These are phyloP conservation scores for Silurus asotus DNA, from an alignment of 2,113 vertebrate genomes.

Conservation along the genomic window DNA sequence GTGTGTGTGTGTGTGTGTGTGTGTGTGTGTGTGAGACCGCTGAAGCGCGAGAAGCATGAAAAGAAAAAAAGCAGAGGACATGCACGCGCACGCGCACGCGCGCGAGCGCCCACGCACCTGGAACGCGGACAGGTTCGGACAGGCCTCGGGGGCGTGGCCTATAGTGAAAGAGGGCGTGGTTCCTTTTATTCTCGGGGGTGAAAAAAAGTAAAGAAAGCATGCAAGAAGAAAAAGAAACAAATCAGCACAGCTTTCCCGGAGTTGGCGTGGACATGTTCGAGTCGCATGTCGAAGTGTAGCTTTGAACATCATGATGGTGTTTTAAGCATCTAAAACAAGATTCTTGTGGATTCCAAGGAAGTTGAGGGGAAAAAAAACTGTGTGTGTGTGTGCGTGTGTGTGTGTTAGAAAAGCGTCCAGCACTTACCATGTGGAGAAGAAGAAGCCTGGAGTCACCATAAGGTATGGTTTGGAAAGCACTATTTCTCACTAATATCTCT, in stretches of 20 bases:
- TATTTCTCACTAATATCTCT: background rate
- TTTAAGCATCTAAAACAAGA: background rate
- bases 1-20: too few relatives aligned
- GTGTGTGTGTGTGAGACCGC: too few relatives aligned
- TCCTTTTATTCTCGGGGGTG: background rate
- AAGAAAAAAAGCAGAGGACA: background rate
- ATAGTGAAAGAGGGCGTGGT: background rate
- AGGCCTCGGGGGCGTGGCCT: constrained; percentile 61
- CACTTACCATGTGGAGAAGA: constrained; percentile 23
- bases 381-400: background rate
- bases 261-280: too few relatives aligned
- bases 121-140: constrained; percentile 49
- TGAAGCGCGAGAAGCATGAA: background rate
- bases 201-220: too few relatives aligned
- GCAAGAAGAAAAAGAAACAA: too few relatives aligned
- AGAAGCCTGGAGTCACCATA: constrained; percentile 14
- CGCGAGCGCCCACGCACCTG: background rate
- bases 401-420: background rate
- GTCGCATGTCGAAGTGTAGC: background rate
- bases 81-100: too few relatives aligned
- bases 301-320: background rate
- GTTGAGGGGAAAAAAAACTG: background rate
- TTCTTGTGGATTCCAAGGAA: background rate
- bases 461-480: constrained; percentile 16
- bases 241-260: too few relatives aligned